These are phyloP conservation scores for Micrasema longulum DNA, from an alignment of 1,140 invertebrate genomes.

Conservation along the genomic window DNA sequence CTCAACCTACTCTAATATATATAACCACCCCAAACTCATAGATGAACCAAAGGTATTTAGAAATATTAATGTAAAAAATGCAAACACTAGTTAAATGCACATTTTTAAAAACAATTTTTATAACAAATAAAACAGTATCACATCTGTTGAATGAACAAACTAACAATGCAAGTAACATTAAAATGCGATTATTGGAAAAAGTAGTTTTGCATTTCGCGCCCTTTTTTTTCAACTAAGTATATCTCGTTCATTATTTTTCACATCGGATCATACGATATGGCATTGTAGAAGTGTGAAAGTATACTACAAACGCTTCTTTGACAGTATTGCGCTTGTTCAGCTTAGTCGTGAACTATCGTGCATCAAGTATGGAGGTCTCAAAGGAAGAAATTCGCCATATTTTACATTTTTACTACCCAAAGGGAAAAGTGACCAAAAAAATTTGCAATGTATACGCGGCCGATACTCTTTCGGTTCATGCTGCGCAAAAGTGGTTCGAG, in stretches of 20 bases:
- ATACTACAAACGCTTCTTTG: constrained; percentile 16
- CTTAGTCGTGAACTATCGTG: constrained; percentile 42
- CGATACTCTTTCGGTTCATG: no score
- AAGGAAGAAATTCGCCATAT: constrained; percentile 24
- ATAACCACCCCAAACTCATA: constrained; percentile 92
- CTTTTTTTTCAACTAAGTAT: constrained; percentile 34
- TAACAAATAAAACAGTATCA: no score
- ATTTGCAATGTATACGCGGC: no score
- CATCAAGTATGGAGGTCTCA: constrained; percentile 29
- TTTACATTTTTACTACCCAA: constrained; percentile 26
- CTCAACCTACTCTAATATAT: constrained; percentile 89
- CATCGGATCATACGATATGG: constrained; percentile 1
- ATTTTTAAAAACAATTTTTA: no score
- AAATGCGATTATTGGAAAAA: no score
- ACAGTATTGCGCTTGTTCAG: constrained; percentile 17
- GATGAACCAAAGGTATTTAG: constrained; percentile 79
- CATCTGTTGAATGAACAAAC: no score
- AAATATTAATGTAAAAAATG: no score
- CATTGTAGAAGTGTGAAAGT: constrained; percentile 2
- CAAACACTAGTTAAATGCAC: no score
- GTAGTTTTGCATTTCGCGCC: no score
- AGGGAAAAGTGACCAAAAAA: no score
- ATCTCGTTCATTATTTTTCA: constrained; percentile 15
- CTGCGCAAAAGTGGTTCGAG: no score
- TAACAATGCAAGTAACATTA: no score